Evolutionary conservation across 1,140 invertebrate genomes (phyloP).

Genomic region (Hypsibius dujardini): DNA sequence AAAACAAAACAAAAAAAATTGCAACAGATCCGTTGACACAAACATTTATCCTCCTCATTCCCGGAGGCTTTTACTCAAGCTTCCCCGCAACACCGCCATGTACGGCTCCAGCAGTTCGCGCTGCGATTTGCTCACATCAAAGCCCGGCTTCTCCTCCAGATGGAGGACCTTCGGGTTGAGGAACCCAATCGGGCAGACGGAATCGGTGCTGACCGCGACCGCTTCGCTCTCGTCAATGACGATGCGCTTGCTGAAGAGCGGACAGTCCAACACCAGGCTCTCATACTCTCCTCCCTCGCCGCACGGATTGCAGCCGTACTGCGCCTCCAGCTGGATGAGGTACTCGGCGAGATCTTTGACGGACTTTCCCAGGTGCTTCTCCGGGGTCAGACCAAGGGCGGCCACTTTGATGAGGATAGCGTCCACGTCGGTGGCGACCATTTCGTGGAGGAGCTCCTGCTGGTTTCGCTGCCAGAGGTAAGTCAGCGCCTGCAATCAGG

Average conservation of each 20-base stretch:
- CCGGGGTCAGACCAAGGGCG: constrained; percentile 51
- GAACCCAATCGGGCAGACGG: constrained; percentile 77
- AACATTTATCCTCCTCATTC: background rate
- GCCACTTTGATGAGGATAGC: constrained; percentile 94
- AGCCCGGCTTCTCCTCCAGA: constrained; percentile 33
- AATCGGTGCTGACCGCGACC: constrained; percentile 69
- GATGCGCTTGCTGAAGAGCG: constrained; percentile 73
- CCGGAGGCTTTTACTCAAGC: background rate
- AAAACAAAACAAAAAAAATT: background rate
- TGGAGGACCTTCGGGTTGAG: constrained; percentile 64
- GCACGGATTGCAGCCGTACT: constrained; percentile 90
- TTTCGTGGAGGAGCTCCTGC: constrained; percentile 79
- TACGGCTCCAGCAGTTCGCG: background rate
- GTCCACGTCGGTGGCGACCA: constrained; percentile 77
- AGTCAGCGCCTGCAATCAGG: constrained; percentile 56
- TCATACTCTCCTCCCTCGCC: constrained; percentile 98
- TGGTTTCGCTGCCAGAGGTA: constrained; percentile 90
- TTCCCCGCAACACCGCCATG: background rate
- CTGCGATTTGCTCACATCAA: background rate
- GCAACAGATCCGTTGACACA: too few species aligned
- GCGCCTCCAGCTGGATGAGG: constrained; percentile 66
- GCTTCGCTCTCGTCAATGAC: constrained; percentile 72
- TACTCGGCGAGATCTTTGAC: constrained; percentile 65
- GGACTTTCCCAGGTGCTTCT: constrained; percentile 66
- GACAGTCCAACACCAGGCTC: constrained; percentile 89